These are phyloP conservation scores for Pampusana beccarii DNA, from an alignment of 2,113 vertebrate species.

Conservation along the genomic window DNA sequence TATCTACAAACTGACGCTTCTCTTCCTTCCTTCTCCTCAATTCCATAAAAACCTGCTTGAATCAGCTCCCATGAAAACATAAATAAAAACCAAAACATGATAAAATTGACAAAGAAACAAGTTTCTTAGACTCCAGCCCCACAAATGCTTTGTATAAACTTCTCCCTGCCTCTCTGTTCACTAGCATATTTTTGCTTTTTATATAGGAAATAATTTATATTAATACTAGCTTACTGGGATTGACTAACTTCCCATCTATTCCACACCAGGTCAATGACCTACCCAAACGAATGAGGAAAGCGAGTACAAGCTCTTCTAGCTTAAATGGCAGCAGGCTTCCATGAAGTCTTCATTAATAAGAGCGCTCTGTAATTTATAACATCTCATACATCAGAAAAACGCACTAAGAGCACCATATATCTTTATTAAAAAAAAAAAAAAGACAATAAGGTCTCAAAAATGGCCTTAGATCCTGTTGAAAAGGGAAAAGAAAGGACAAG, in stretches of 20 bases:
- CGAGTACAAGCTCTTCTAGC: background rate
- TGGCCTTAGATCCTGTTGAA: background rate
- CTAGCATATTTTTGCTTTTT: background rate
- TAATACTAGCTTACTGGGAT: background rate
- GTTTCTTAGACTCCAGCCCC: background rate
- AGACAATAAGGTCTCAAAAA: background rate
- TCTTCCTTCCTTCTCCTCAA: background rate
- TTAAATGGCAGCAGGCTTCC: background rate
- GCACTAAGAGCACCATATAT: background rate
- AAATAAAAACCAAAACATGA: background rate
- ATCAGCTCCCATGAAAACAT: background rate
- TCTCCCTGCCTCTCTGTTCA: background rate
- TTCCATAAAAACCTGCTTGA: background rate
- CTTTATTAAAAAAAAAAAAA: background rate
- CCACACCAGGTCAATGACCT: background rate
- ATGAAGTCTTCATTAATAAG: too few species aligned
- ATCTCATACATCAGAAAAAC: background rate
- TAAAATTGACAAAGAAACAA: background rate
- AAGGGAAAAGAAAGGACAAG: background rate
- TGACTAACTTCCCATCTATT: background rate
- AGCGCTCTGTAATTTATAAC: background rate
- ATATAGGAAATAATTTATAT: background rate
- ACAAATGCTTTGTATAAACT: background rate
- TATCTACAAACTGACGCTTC: background rate
- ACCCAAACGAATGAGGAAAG: background rate